Percentiles rank a stretch among this genome's conserved stretches.
phyloP scores from a whole-genome alignment of 2,113 vertebrate species.

The Cercocebus atys region DNA sequence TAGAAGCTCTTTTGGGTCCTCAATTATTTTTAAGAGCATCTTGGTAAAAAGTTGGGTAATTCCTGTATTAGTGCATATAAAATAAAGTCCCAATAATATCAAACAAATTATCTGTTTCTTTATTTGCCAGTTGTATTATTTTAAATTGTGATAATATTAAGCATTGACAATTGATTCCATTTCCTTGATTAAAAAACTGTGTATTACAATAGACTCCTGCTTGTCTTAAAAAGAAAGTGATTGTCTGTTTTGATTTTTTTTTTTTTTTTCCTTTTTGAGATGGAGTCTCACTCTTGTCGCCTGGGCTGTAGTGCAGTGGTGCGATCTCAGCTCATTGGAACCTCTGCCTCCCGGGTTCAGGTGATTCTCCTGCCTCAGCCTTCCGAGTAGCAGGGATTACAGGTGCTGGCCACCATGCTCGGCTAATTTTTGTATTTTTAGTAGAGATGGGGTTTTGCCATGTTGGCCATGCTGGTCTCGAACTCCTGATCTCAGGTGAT shows the following conservation, averaged over 20 bases:
- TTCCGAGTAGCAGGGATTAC: too few relatives aligned
- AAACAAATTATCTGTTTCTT: neutral
- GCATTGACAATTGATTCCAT: neutral
- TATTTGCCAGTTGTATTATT: neutral
- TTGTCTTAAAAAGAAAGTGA: constrained; percentile 32
- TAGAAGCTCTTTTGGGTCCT: neutral
- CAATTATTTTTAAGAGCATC: neutral
- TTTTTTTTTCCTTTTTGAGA: neutral
- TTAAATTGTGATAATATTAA: neutral
- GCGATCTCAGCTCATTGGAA: too few relatives aligned
- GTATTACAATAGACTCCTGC: neutral
- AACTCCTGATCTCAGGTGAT: too few relatives aligned
- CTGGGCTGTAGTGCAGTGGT: too few relatives aligned
- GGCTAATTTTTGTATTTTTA: too few relatives aligned
- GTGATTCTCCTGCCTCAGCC: too few relatives aligned
- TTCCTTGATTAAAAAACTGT: neutral
- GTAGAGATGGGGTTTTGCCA: too few relatives aligned
- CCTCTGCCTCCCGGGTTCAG: too few relatives aligned
- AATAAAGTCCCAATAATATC: neutral
- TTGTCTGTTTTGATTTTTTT: neutral
- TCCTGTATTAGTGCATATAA: neutral
- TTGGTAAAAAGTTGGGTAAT: neutral
- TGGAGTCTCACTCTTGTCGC: too few relatives aligned
- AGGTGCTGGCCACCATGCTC: too few relatives aligned
- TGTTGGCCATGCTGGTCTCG: too few relatives aligned